phyloP scores from a whole-genome alignment of 2,888 invertebrate species.

The Andrena camellia region DNA sequence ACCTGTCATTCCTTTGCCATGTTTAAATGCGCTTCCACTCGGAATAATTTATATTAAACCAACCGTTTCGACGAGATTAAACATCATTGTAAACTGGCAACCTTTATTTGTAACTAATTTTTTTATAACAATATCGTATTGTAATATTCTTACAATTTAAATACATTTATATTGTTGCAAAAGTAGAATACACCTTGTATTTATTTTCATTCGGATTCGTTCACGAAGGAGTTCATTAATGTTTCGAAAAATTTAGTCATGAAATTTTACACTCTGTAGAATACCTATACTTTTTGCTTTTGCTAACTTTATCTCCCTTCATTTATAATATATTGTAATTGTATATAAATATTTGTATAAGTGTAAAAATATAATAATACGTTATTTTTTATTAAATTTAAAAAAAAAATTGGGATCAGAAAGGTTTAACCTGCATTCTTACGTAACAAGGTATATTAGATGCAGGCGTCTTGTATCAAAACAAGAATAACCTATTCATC shows the following conservation, averaged over 20 bases:
- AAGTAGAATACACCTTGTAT: background rate
- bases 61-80: background rate
- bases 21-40: slow-evolving; percentile 11
- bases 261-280: too few relatives aligned
- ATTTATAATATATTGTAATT: background rate
- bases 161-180: too few relatives aligned
- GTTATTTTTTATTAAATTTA: background rate
- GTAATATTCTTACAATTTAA: too few relatives aligned
- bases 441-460: slow-evolving; percentile 78
- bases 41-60: background rate
- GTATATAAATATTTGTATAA: too few relatives aligned
- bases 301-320: background rate
- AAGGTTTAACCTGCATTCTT: slow-evolving; percentile 79
- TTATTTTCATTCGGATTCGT: background rate
- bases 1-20: slow-evolving; percentile 78
- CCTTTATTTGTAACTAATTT: background rate
- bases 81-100: too few relatives aligned
- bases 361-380: background rate
- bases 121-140: too few relatives aligned
- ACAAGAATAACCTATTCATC: slow-evolving; percentile 81
- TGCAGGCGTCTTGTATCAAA: slow-evolving; percentile 81
- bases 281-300: too few relatives aligned
- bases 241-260: background rate
- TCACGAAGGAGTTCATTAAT: background rate
- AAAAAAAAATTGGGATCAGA: slow-evolving; percentile 80